Conservation (phyloP, 2,888 invertebrate genomes). For the Ophion slaviceki region DNA sequence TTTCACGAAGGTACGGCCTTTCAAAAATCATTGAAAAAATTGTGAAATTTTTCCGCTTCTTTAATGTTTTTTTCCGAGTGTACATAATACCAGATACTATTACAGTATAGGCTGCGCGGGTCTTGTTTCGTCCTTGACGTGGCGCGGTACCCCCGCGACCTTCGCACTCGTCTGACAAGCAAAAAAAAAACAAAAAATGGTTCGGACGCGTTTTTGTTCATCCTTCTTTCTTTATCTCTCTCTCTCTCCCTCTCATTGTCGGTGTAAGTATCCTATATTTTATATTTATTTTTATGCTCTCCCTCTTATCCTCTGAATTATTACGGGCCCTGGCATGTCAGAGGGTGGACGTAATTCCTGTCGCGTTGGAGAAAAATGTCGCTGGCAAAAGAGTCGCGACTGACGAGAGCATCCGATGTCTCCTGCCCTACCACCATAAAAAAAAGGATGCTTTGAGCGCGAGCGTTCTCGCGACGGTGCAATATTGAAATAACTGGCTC, state of each 20-base stretch:
- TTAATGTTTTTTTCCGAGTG: too few relatives aligned
- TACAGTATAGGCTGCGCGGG: too few relatives aligned
- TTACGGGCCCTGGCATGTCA: not conserved
- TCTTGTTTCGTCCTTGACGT: too few relatives aligned
- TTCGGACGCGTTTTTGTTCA: too few relatives aligned
- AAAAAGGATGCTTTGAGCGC: not conserved
- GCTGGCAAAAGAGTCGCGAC: slow-evolving; percentile 24
- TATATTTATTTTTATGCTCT: slow-evolving; percentile 38
- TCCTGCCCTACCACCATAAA: not conserved
- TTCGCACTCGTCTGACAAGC: too few relatives aligned
- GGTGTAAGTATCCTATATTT: slow-evolving; percentile 17
- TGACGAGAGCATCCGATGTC: slow-evolving; percentile 17
- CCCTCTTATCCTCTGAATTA: slow-evolving; percentile 36
- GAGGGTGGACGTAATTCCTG: not conserved
- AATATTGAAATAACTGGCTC: slow-evolving; percentile 61
- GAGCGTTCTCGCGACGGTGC: slow-evolving; percentile 5
- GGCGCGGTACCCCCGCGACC: too few relatives aligned
- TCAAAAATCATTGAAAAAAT: too few relatives aligned
- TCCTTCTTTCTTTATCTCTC: not conserved
- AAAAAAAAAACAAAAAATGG: not conserved
- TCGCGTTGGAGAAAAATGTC: not conserved
- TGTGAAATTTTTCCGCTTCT: too few relatives aligned
- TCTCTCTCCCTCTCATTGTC: slow-evolving; percentile 24
- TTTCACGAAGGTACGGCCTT: too few relatives aligned
- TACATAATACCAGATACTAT: too few relatives aligned